Conservation (phyloP, 2,888 invertebrate species). For the Amphipyra tragopoginis region DNA sequence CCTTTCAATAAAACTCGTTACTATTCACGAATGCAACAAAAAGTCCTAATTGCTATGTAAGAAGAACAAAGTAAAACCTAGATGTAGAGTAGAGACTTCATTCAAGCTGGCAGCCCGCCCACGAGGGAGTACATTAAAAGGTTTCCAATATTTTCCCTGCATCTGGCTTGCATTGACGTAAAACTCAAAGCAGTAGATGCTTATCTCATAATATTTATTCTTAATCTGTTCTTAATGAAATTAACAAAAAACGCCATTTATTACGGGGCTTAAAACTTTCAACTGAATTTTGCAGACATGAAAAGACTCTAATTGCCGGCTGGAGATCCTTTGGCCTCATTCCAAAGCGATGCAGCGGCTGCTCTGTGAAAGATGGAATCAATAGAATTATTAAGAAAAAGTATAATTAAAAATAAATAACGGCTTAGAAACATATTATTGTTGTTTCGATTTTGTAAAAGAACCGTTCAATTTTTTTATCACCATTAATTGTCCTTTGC, state of each 20-base stretch:
- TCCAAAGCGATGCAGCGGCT: slow-evolving; percentile 59
- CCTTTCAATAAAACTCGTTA: neutral
- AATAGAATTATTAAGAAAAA: slow-evolving; percentile 44
- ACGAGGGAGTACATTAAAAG: slow-evolving; percentile 18
- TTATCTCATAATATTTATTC: slow-evolving; percentile 10
- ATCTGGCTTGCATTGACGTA: neutral
- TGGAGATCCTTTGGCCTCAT: slow-evolving; percentile 58
- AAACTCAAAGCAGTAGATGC: neutral
- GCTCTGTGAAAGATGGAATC: slow-evolving; percentile 28
- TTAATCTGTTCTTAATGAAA: slow-evolving; percentile 30
- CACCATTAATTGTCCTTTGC: no score
- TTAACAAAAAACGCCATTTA: slow-evolving; percentile 33
- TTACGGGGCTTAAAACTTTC: slow-evolving; percentile 30
- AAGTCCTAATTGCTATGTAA: neutral
- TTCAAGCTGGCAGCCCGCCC: slow-evolving; percentile 37
- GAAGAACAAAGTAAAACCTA: neutral
- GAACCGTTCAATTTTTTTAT: no score
- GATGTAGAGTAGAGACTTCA: slow-evolving; percentile 16
- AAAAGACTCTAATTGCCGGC: slow-evolving; percentile 62
- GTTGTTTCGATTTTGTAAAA: no score
- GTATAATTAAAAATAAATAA: slow-evolving; percentile 9
- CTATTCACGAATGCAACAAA: neutral
- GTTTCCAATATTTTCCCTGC: slow-evolving; percentile 4
- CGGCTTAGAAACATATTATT: no score
- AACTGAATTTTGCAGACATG: slow-evolving; percentile 49